A percentile compares a stretch with the other conserved stretches of the same genome.
phyloP scores from a whole-genome alignment of 2,797 vertebrate genomes.

The Poeciliopsis turneri region DNA sequence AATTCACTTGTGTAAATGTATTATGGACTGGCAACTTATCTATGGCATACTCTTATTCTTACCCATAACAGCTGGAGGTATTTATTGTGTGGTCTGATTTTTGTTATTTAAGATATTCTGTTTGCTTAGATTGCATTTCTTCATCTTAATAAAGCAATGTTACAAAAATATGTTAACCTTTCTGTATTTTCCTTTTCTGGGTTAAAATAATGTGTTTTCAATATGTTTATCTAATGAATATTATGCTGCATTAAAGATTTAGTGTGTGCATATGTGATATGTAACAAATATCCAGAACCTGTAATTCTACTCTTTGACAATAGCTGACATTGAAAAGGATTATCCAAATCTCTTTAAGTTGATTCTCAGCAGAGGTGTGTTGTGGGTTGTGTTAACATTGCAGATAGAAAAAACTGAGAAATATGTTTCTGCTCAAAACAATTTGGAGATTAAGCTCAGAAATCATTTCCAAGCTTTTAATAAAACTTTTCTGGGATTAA shows the following conservation, averaged over 20 bases:
- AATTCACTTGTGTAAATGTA: too few relatives aligned
- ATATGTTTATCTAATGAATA: neutral
- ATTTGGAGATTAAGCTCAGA: too few relatives aligned
- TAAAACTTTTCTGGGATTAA: too few relatives aligned
- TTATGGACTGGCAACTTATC: too few relatives aligned
- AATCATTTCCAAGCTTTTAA: too few relatives aligned
- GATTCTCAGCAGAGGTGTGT: slow-evolving; percentile 48
- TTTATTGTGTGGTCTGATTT: neutral
- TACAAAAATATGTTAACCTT: neutral
- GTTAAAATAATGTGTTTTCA: neutral
- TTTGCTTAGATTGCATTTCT: neutral
- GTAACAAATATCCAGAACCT: slow-evolving; percentile 36
- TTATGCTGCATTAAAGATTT: neutral
- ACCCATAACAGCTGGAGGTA: too few relatives aligned
- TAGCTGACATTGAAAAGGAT: slow-evolving; percentile 74
- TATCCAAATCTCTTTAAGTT: slow-evolving; percentile 66
- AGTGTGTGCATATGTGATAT: neutral
- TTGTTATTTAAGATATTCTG: neutral
- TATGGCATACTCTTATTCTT: too few relatives aligned
- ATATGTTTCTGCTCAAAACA: neutral
- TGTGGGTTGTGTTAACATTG: neutral
- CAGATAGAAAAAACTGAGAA: neutral
- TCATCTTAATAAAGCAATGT: neutral
- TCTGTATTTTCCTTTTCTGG: neutral
- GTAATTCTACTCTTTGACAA: slow-evolving; percentile 73